phyloP scores from a whole-genome alignment of 2,113 vertebrate species.

The Platysternon megacephalum region DNA sequence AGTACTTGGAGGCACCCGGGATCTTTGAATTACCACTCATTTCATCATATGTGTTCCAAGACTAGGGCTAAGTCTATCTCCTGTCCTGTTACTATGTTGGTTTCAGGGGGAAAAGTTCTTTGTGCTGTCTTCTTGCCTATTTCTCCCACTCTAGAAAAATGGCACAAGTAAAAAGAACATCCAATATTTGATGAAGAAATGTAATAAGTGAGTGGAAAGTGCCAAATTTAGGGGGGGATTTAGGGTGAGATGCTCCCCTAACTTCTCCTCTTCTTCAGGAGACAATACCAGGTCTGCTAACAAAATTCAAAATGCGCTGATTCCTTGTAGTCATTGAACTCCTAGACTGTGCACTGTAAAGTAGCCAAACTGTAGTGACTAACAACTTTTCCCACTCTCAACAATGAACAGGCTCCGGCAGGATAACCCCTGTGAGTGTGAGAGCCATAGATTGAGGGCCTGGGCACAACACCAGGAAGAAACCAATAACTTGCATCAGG shows the following conservation, averaged over 20 bases:
- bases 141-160: too few species aligned
- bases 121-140: too few species aligned
- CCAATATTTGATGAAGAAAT: too few species aligned
- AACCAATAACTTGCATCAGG: neutral
- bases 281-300: too few species aligned
- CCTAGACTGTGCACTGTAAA: neutral
- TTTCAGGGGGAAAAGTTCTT: too few species aligned
- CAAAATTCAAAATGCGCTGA: too few species aligned
- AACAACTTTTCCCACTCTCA: neutral
- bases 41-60: neutral
- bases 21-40: neutral
- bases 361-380: neutral
- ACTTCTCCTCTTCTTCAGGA: too few species aligned
- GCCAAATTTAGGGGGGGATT: too few species aligned
- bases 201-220: too few species aligned
- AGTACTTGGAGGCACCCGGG: neutral
- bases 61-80: fast-evolving
- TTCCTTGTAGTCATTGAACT: neutral
- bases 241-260: too few species aligned
- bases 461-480: fast-evolving
- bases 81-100: neutral
- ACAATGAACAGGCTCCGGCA: neutral
- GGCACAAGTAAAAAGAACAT: too few species aligned
- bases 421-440: neutral
- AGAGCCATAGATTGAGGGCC: neutral